Conservation (phyloP, 2,888 invertebrate genomes). For the Xestobium rufovillosum region DNA sequence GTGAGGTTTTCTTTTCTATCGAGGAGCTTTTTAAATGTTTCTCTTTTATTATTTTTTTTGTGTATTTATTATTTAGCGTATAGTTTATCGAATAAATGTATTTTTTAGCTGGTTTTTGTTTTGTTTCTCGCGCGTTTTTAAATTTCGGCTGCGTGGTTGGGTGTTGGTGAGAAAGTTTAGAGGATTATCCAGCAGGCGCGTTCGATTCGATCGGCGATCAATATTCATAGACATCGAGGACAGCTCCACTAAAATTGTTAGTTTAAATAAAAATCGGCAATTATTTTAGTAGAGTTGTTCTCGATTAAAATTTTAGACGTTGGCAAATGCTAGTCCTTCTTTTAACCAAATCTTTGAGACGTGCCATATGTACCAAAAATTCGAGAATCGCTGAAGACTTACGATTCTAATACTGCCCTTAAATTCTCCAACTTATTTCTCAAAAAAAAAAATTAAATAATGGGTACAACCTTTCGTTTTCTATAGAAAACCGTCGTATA, state of each 20-base stretch:
- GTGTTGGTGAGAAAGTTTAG: slow-evolving; percentile 16
- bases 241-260: no score
- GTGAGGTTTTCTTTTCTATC: slow-evolving; percentile 7
- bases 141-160: slow-evolving; percentile 13
- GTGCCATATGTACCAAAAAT: slow-evolving; percentile 14
- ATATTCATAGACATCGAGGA: no score
- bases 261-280: no score
- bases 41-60: slow-evolving; percentile 2
- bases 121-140: slow-evolving; percentile 21
- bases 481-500: slow-evolving; percentile 10
- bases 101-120: slow-evolving; percentile 20
- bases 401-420: slow-evolving; percentile 33
- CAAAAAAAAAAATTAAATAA: slow-evolving; percentile 4
- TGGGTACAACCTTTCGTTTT: neutral
- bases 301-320: no score
- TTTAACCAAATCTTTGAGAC: slow-evolving; percentile 16
- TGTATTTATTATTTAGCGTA: slow-evolving; percentile 14
- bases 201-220: no score
- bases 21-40: no score
- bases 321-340: no score
- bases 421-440: no score
- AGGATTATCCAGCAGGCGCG: slow-evolving; percentile 17
- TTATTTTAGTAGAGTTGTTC: no score
- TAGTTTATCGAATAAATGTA: slow-evolving; percentile 15
- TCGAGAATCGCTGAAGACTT: slow-evolving; percentile 7